A percentile compares a stretch with the other conserved stretches of the same genome.
These are phyloP conservation scores for Periophthalmus magnuspinnatus DNA, from an alignment of 2,797 vertebrate genomes.

Conservation along the genomic window DNA sequence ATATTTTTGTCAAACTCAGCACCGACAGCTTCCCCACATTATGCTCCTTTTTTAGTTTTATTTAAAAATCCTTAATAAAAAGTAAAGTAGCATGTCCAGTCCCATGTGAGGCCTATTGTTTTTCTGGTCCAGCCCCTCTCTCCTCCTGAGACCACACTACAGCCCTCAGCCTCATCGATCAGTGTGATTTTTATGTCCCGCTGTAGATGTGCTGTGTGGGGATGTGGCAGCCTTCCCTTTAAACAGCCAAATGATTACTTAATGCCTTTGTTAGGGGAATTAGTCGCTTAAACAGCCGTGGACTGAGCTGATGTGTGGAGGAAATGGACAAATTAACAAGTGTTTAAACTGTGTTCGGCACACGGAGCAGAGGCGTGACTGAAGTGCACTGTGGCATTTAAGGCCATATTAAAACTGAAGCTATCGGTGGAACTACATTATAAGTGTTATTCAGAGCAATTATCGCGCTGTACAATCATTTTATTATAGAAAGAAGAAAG, in stretches of 20 bases:
- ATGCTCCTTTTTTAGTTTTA: too few relatives aligned
- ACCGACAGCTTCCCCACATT: too few relatives aligned
- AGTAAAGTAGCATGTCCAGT: conserved; percentile 1
- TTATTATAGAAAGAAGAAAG: neutral
- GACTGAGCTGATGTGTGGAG: conserved; percentile 52
- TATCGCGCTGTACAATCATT: neutral
- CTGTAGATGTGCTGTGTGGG: conserved; percentile 21
- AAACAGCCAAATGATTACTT: conserved; percentile 36
- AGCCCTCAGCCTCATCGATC: conserved; percentile 54
- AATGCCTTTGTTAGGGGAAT: conserved; percentile 66
- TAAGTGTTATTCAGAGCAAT: neutral
- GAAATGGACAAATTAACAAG: conserved; percentile 36
- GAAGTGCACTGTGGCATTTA: conserved; percentile 15
- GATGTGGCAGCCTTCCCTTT: conserved; percentile 15
- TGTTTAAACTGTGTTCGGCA: conserved; percentile 27
- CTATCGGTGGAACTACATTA: neutral
- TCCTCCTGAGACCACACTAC: conserved; percentile 40
- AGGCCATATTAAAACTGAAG: neutral
- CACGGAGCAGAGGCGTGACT: conserved; percentile 19
- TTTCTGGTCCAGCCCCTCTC: conserved; percentile 24
- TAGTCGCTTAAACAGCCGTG: conserved; percentile 52
- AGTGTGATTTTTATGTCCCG: conserved; percentile 55
- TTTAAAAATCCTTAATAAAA: neutral
- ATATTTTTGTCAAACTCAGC: too few relatives aligned
- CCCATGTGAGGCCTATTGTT: conserved; percentile 15